A percentile compares a stretch with the other conserved stretches of the same genome.
Conservation (phyloP, 2,797 vertebrate genomes). For the Tarsius wallacei region DNA sequence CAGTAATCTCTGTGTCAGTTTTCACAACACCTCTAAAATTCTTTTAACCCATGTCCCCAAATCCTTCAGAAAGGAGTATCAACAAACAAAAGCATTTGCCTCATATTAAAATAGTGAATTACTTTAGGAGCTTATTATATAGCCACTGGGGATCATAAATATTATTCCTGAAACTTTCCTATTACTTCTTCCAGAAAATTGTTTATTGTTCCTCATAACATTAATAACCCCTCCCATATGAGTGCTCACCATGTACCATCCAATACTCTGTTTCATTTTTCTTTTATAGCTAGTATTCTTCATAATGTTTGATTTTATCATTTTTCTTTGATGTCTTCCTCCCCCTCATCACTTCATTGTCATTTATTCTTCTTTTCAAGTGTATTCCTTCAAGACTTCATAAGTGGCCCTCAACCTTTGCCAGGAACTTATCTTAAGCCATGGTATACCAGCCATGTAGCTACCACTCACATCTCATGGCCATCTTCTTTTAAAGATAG, state of each 20-base stretch:
- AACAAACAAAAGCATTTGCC: background rate
- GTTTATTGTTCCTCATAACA: background rate
- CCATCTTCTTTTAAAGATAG: background rate
- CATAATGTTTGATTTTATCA: background rate
- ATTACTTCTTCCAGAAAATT: conserved; percentile 53
- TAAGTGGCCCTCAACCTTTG: background rate
- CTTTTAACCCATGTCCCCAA: background rate
- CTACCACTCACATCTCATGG: background rate
- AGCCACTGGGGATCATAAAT: background rate
- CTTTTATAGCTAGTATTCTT: background rate
- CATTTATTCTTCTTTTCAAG: background rate
- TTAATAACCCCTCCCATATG: background rate
- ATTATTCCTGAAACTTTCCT: conserved; percentile 14
- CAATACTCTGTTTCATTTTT: background rate
- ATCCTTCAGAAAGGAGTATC: background rate
- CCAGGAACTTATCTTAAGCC: background rate
- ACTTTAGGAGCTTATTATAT: background rate
- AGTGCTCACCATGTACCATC: background rate
- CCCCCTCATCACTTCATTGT: background rate
- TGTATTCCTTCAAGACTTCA: background rate
- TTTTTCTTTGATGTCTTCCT: conserved; percentile 18
- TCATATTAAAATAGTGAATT: conserved; percentile 45
- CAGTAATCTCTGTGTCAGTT: background rate
- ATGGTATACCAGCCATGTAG: no score
- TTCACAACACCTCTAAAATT: background rate